Percentiles rank a stretch among this genome's conserved stretches.
Evolutionary conservation across 2,888 invertebrate species (phyloP).

Genomic region (Hypsopygia costalis): DNA sequence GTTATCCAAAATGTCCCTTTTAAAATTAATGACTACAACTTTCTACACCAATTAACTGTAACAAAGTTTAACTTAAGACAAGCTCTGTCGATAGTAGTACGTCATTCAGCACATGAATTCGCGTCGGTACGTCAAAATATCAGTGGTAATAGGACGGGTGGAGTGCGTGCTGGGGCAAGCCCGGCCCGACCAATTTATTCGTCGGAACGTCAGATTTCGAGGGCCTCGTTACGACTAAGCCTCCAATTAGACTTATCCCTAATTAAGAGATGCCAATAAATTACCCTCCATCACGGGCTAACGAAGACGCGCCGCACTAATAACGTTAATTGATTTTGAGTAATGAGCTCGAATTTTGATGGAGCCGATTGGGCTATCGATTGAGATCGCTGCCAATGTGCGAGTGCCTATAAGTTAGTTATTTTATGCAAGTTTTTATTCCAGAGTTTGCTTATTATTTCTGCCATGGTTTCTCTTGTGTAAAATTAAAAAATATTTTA

Average conservation of each 20-base stretch:
- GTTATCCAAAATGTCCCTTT: too few species aligned
- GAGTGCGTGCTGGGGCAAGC: constrained; percentile 55
- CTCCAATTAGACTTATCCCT: constrained; percentile 82
- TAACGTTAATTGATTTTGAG: constrained; percentile 81
- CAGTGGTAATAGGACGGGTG: constrained; percentile 39
- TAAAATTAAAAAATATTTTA: too few species aligned
- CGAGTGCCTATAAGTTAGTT: constrained; percentile 7
- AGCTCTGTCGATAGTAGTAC: not conserved
- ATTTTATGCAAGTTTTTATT: not conserved
- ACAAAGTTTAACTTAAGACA: too few species aligned
- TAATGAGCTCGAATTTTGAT: constrained; percentile 80
- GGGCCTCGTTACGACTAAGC: constrained; percentile 81
- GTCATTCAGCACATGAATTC: constrained; percentile 32
- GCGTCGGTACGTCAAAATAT: constrained; percentile 66
- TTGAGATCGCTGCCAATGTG: constrained; percentile 31
- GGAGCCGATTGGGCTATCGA: constrained; percentile 71
- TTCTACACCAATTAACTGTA: too few species aligned
- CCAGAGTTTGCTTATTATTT: not conserved
- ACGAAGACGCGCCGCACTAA: constrained; percentile 80
- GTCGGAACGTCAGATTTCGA: constrained; percentile 79
- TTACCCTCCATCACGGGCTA: constrained; percentile 81
- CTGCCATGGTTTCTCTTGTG: too few species aligned
- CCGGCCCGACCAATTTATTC: constrained; percentile 74
- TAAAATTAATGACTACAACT: too few species aligned
- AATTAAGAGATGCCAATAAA: constrained; percentile 83